Evolutionary conservation across 2,797 vertebrate genomes (phyloP).

Genomic region (Myotis myotis): DNA sequence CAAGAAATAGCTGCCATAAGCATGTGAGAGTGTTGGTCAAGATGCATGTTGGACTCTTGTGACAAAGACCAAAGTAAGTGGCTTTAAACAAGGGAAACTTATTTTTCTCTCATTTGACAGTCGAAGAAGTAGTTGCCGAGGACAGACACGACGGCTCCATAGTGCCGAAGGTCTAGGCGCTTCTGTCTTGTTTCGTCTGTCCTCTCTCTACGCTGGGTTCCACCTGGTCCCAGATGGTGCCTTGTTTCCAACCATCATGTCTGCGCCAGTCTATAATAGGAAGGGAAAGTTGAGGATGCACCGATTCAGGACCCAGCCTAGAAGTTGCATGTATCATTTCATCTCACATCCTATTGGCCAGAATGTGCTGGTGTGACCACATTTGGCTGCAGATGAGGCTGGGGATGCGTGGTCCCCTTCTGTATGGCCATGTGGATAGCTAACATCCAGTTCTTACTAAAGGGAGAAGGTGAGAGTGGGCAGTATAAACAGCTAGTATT

Average conservation of each 20-base stretch:
- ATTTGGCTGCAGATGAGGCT: background rate
- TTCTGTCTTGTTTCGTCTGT: background rate
- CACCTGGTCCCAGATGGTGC: background rate
- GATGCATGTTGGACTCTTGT: background rate
- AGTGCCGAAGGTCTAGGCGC: background rate
- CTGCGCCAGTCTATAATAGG: background rate
- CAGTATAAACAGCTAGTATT: background rate
- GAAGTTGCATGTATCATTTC: background rate
- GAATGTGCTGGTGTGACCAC: background rate
- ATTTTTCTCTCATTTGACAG: background rate
- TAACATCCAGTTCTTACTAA: background rate
- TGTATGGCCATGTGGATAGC: rapidly evolving
- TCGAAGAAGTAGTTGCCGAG: background rate
- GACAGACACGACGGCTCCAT: background rate
- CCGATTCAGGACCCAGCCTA: background rate
- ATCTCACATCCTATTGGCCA: background rate
- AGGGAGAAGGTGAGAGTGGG: background rate
- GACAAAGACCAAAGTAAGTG: background rate
- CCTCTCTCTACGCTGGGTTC: background rate
- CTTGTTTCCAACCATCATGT: background rate
- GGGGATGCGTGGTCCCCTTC: background rate
- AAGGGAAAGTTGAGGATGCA: background rate
- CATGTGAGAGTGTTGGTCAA: background rate
- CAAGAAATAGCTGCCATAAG: background rate
- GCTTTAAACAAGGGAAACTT: background rate